phyloP scores from a whole-genome alignment of 2,797 vertebrate species.

The Hyperoplus immaculatus region DNA sequence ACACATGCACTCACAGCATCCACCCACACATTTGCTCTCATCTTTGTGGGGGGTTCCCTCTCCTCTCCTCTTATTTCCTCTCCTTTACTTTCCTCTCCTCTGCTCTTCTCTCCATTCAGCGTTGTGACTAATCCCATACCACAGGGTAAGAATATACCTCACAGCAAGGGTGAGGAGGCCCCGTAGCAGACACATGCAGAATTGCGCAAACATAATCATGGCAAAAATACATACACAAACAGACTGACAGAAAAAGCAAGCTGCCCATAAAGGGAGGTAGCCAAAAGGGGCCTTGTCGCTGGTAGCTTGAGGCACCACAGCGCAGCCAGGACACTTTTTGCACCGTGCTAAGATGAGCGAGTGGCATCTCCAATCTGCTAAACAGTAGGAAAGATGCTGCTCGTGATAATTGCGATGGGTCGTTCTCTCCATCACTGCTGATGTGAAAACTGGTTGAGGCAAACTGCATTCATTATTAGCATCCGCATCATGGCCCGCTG shows the following conservation, averaged over 20 bases:
- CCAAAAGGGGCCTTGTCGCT: slow-evolving; percentile 61
- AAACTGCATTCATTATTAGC: slow-evolving; percentile 70
- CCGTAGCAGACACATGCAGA: slow-evolving; percentile 36
- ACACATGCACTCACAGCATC: slow-evolving; percentile 47
- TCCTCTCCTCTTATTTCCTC: slow-evolving; percentile 3
- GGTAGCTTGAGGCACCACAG: slow-evolving; percentile 66
- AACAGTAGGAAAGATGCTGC: slow-evolving; percentile 63
- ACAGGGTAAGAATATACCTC: slow-evolving; percentile 72
- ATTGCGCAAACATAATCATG: slow-evolving; percentile 44
- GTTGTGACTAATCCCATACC: slow-evolving; percentile 71
- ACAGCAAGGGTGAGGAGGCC: slow-evolving; percentile 64
- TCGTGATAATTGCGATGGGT: slow-evolving; percentile 61
- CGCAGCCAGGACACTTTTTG: slow-evolving; percentile 70
- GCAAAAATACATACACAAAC: slow-evolving; percentile 60
- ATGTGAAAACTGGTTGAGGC: slow-evolving; percentile 58
- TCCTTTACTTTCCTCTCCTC: slow-evolving; percentile 20
- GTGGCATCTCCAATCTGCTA: slow-evolving; percentile 75
- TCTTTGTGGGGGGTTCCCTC: slow-evolving; percentile 63
- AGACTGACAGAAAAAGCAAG: slow-evolving; percentile 58
- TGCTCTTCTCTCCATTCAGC: slow-evolving; percentile 57
- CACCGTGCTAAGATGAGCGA: slow-evolving; percentile 60
- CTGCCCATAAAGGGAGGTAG: slow-evolving; percentile 58
- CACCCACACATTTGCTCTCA: slow-evolving; percentile 57
- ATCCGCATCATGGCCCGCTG: slow-evolving; percentile 41
- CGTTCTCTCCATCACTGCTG: slow-evolving; percentile 54